Conservation (phyloP, 1,140 invertebrate species). For the Coenobita brevimanus region DNA sequence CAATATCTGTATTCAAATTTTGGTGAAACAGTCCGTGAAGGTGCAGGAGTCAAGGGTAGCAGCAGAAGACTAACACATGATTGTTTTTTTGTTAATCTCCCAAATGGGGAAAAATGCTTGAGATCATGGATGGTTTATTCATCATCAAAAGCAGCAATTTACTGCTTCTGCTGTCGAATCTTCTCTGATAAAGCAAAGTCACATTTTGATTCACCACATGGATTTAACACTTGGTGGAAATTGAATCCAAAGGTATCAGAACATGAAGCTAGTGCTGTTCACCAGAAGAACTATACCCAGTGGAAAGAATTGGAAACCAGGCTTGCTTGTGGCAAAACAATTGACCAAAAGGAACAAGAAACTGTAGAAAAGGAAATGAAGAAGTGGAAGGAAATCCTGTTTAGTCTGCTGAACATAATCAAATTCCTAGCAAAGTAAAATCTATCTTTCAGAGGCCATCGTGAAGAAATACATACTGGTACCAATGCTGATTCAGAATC, state of each 20-base stretch:
- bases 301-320: too few relatives aligned
- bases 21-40: not conserved
- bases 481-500: not conserved
- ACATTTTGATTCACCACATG: too few relatives aligned
- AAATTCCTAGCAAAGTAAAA: not conserved
- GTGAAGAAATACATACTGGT: not conserved
- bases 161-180: conserved; percentile 2
- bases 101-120: too few relatives aligned
- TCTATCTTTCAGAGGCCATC: not conserved
- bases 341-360: conserved; percentile 6
- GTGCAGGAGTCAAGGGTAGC: not conserved
- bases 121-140: too few relatives aligned
- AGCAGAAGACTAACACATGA: not conserved
- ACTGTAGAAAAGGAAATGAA: not conserved
- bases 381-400: not conserved
- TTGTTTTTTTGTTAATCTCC: not conserved
- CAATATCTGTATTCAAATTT: conserved; percentile 6
- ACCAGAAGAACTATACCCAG: too few relatives aligned
- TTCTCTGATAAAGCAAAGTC: not conserved
- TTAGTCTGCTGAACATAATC: not conserved
- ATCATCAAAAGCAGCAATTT: too few relatives aligned
- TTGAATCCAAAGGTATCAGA: too few relatives aligned
- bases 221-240: too few relatives aligned
- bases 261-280: too few relatives aligned
- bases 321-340: not conserved